phyloP scores from a whole-genome alignment of 2,113 vertebrate genomes.

The Carassius auratus region DNA sequence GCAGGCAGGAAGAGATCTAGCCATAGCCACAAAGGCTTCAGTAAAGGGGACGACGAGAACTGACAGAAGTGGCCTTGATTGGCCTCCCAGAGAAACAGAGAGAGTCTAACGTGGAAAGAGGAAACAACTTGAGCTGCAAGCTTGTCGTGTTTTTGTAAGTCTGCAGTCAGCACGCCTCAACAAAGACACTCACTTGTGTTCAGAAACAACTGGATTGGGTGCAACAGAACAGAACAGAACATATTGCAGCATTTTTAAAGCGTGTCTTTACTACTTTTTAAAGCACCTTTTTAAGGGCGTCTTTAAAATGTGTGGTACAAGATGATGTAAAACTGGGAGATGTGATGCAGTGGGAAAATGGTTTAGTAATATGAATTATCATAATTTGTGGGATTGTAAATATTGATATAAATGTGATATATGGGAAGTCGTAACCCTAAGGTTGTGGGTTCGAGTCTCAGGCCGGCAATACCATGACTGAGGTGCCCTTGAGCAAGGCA shows the following conservation, averaged over 20 bases:
- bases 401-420: no score
- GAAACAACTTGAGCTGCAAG: conserved; percentile 2
- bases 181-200: background rate
- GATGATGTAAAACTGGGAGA: background rate
- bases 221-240: background rate
- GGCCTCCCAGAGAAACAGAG: conserved; percentile 34
- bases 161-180: conserved; percentile 6
- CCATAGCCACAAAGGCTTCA: conserved; percentile 27
- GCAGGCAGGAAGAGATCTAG: conserved; percentile 26
- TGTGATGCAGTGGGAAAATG: background rate
- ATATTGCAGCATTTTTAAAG: background rate
- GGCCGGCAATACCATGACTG: no score
- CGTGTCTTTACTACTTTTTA: background rate
- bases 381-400: background rate
- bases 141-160: conserved; percentile 6
- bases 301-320: background rate
- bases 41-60: background rate
- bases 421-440: no score
- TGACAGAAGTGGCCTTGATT: conserved; percentile 25
- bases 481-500: no score
- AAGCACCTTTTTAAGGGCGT: background rate
- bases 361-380: background rate
- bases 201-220: background rate
- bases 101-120: conserved; percentile 23
- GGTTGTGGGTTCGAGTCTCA: no score